phyloP scores from a whole-genome alignment of 2,797 vertebrate genomes.

The Amniataba percoides region DNA sequence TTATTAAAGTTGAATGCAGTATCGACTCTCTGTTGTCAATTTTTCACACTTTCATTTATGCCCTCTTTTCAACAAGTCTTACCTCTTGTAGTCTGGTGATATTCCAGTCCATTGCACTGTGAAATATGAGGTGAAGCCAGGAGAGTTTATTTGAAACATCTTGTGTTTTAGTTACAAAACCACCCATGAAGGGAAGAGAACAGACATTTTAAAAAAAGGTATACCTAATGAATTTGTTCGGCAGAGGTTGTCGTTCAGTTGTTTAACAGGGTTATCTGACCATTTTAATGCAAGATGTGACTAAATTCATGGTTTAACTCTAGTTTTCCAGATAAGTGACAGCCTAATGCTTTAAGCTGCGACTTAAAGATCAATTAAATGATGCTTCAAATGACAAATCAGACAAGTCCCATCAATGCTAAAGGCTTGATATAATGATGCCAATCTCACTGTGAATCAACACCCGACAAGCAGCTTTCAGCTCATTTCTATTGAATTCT shows the following conservation, averaged over 20 bases:
- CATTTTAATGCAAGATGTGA: constrained; percentile 1
- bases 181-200: neutral
- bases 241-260: neutral
- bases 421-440: neutral
- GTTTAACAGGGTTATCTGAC: neutral
- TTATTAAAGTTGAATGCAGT: too few relatives aligned
- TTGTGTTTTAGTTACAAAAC: neutral
- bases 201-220: neutral
- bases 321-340: neutral
- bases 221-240: neutral
- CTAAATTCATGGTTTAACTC: neutral
- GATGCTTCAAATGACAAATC: constrained; percentile 1
- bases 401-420: neutral
- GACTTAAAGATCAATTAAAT: neutral
- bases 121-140: neutral
- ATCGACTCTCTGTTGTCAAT: too few relatives aligned
- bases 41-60: too few relatives aligned
- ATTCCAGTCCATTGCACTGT: neutral
- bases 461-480: neutral
- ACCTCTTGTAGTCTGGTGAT: neutral
- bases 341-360: neutral
- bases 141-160: neutral
- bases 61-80: too few relatives aligned
- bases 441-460: constrained; percentile 1
- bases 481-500: neutral